Evolutionary conservation across 2,888 invertebrate species (phyloP), one percentile per base, ranked within the genome.

Genomic region (Coronaproctus castanopsis): DNA sequence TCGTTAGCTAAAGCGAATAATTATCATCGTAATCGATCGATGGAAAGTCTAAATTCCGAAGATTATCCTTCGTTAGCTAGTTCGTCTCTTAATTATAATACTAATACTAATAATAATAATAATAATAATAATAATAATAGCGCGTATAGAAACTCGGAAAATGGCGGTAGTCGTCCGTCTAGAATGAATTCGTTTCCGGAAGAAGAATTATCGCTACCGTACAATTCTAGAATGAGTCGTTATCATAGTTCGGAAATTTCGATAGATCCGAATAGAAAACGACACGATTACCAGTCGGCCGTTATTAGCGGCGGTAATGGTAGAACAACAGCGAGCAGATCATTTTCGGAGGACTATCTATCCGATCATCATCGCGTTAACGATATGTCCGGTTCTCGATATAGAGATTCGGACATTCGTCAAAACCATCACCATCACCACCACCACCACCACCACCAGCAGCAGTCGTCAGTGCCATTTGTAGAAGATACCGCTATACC

Each of bases 401-500:
- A 57, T 36, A 54, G 59, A 53, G 48, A 61, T 57, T 57, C 53
- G 55, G 57, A 57, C 58, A 55, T 57, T 55, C 59, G 53, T 58
- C 61, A 61, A 58, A 58, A 59, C 57, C n/a, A n/a, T n/a, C n/a
- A n/a, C n/a, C n/a, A n/a, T n/a, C n/a, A n/a, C 36, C 36, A 36
- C 8, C 36, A 36, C 8, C 5, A 14, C 8, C 14, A 36, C 36
- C 5, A 36, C 14, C 14, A 36, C 14, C 36, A 36, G 36, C 36
- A 36, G 14, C 36, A 36, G 36, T 36, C 36, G 36, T 58, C 59
- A 54, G 60, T 61, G 57, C 58, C 61, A 62, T 64, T 60, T 22
- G 59, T 55, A 21, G 59, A 62, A 56, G 60, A 60, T 48, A 55
- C 62, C 50, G 48, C 57, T 21, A 64, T 65, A 51, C 68, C 68